phyloP scores from a whole-genome alignment of 1,140 invertebrate species.

The Eumaeus atala region DNA sequence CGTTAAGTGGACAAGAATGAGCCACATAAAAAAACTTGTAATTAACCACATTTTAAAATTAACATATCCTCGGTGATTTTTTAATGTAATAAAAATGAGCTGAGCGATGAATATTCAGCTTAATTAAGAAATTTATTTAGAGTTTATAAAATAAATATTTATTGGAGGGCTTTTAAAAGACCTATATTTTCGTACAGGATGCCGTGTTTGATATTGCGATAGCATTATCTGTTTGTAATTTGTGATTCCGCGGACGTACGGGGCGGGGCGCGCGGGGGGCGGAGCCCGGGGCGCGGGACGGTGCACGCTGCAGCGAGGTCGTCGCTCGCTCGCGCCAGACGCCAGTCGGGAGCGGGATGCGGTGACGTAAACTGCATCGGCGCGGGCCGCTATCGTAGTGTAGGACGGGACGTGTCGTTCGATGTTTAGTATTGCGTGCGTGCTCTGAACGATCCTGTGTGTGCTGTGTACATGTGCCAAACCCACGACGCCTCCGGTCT shows the following conservation, averaged over 20 bases:
- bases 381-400: constrained; percentile 67
- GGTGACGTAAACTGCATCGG: constrained; percentile 72
- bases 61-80: too few species aligned
- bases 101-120: too few species aligned
- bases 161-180: too few species aligned
- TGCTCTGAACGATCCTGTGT: constrained; percentile 51
- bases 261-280: constrained; percentile 36
- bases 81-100: too few species aligned
- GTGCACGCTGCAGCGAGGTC: constrained; percentile 69
- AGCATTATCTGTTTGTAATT: constrained; percentile 45
- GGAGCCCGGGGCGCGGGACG: constrained; percentile 41
- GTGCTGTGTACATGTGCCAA: constrained; percentile 54
- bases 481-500: constrained; percentile 58
- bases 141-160: too few species aligned
- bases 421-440: constrained; percentile 47
- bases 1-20: too few species aligned
- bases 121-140: too few species aligned
- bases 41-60: too few species aligned
- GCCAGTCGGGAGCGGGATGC: constrained; percentile 73
- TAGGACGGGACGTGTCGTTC: constrained; percentile 67
- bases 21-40: too few species aligned
- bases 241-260: constrained; percentile 64
- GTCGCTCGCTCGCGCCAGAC: constrained; percentile 60
- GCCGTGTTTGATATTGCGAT: constrained; percentile 38
- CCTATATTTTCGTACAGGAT: constrained; percentile 16